phyloP scores from a whole-genome alignment of 2,888 invertebrate species.

The Subacronicta megacephala region DNA sequence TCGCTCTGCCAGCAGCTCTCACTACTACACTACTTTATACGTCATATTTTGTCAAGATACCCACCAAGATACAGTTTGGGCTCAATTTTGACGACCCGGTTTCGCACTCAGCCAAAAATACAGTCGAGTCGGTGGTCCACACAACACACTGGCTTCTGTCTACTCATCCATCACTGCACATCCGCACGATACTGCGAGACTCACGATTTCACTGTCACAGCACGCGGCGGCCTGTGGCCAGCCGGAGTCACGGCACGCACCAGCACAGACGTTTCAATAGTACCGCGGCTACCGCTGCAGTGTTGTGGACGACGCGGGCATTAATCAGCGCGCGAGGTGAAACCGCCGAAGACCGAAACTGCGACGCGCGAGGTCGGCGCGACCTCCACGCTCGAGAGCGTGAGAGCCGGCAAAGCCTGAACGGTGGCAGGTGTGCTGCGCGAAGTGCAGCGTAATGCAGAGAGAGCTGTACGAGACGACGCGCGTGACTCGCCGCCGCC shows the following conservation, averaged over 20 bases:
- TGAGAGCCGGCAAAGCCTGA: slow-evolving; percentile 83
- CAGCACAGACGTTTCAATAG: slow-evolving; percentile 71
- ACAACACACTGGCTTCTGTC: slow-evolving; percentile 79
- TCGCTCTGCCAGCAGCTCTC: slow-evolving; percentile 73
- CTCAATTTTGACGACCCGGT: slow-evolving; percentile 88
- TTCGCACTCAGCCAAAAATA: slow-evolving; percentile 80
- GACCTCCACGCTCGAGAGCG: slow-evolving; percentile 86
- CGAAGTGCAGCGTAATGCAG: slow-evolving; percentile 73
- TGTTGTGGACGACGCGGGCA: slow-evolving; percentile 63
- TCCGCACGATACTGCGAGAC: slow-evolving; percentile 84
- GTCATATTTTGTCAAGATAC: slow-evolving; percentile 69
- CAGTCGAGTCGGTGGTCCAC: slow-evolving; percentile 71
- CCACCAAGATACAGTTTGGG: slow-evolving; percentile 88
- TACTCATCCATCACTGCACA: slow-evolving; percentile 89
- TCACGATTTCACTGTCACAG: slow-evolving; percentile 89
- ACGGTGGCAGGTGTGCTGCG: slow-evolving; percentile 79
- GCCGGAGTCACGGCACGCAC: slow-evolving; percentile 80
- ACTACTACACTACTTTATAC: slow-evolving; percentile 54
- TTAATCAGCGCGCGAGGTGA: slow-evolving; percentile 67
- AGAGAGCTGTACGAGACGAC: slow-evolving; percentile 82
- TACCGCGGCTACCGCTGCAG: slow-evolving; percentile 74
- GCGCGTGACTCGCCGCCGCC: slow-evolving; percentile 88
- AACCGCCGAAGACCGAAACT: slow-evolving; percentile 75
- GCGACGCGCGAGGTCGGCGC: slow-evolving; percentile 71
- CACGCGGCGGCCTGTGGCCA: slow-evolving; percentile 80